Percentiles rank a stretch among this genome's conserved stretches.
Evolutionary conservation across 2,113 vertebrate species (phyloP).

Genomic region (Microcebus lehilahytsara): DNA sequence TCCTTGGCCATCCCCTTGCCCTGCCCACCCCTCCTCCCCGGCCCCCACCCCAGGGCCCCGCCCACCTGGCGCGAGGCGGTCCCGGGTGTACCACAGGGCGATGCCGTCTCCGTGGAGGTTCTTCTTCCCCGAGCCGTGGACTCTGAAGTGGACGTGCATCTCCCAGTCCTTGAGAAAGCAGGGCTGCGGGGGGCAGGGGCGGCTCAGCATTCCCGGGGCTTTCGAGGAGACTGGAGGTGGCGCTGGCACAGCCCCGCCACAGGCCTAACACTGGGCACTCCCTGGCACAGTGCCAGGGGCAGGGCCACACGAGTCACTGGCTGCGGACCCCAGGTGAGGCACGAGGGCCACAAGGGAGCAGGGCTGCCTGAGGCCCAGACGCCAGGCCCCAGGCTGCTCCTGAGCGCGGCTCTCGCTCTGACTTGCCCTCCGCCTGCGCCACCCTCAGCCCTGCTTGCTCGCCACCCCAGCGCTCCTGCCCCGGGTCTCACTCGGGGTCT

Average conservation of each 20-base stretch:
- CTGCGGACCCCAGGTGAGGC: neutral
- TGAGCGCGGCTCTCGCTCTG: neutral
- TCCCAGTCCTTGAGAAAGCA: slow-evolving; percentile 99
- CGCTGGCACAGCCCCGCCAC: neutral
- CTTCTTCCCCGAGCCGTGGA: slow-evolving; percentile 96
- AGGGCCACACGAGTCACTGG: neutral
- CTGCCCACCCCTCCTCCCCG: too few species aligned
- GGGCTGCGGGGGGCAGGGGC: slow-evolving; percentile 83
- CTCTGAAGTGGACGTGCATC: slow-evolving; percentile 96
- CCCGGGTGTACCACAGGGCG: slow-evolving; percentile 97
- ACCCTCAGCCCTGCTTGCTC: neutral
- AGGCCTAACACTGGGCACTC: neutral
- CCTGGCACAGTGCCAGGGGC: neutral
- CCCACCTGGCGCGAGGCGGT: slow-evolving; percentile 85
- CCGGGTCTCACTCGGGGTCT: neutral
- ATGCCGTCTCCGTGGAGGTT: slow-evolving; percentile 97
- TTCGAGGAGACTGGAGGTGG: neutral
- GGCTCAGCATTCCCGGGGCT: neutral
- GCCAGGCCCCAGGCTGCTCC: neutral
- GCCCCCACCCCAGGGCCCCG: too few species aligned
- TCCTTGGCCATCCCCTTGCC: neutral
- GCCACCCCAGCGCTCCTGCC: neutral
- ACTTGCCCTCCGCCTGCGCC: neutral
- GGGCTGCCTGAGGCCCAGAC: neutral
- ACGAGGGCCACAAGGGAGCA: neutral